Evolutionary conservation across 2,888 invertebrate species (phyloP).

Genomic region (Xestia xanthographa): DNA sequence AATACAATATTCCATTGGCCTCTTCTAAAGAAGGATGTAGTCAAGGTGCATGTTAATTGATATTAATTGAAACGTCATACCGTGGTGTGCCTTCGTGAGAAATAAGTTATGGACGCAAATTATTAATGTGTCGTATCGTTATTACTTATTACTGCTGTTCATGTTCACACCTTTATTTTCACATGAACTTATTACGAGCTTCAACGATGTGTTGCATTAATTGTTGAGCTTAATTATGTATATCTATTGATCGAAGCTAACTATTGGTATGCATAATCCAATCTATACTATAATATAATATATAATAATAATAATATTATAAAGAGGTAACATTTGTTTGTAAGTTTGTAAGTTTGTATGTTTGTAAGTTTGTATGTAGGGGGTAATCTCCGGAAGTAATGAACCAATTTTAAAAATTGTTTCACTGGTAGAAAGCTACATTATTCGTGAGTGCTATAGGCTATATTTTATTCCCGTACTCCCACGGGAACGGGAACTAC

Average conservation of each 20-base stretch:
- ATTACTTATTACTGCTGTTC: neutral
- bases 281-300: too few relatives aligned
- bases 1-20: constrained; percentile 12
- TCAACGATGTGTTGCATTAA: neutral
- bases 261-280: neutral
- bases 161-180: constrained; percentile 10
- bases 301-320: too few relatives aligned
- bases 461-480: too few relatives aligned
- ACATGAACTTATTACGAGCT: neutral
- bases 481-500: too few relatives aligned
- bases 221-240: neutral
- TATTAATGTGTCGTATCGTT: neutral
- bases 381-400: too few relatives aligned
- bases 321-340: too few relatives aligned
- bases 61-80: neutral
- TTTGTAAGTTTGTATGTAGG: too few relatives aligned
- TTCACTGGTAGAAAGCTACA: too few relatives aligned
- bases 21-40: constrained; percentile 4
- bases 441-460: too few relatives aligned
- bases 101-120: constrained; percentile 1
- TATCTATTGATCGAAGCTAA: neutral
- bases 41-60: constrained; percentile 25
- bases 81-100: neutral
- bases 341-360: too few relatives aligned
- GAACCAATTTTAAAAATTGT: too few relatives aligned